Percentiles rank a stretch among this genome's conserved stretches.
Conservation (phyloP, 1,140 invertebrate genomes). For the Akabosia matsudoensis region DNA sequence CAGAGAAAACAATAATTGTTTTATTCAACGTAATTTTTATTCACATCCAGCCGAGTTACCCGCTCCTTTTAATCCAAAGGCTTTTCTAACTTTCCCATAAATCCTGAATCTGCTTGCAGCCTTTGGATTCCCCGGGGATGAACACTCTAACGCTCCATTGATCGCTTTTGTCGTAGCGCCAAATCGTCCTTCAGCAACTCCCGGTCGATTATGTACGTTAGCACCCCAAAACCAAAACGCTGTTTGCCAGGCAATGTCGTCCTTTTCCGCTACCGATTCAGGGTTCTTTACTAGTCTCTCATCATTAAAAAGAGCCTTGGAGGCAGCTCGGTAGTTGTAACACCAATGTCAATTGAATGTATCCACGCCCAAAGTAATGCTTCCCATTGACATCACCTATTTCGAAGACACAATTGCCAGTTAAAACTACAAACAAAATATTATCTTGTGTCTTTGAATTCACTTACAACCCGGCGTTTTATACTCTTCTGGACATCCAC, state of each 20-base stretch:
- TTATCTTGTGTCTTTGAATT: too few relatives aligned
- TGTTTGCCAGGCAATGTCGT: constrained; percentile 5
- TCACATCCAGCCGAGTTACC: constrained; percentile 31
- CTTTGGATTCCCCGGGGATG: not conserved
- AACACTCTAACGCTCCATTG: constrained; percentile 31
- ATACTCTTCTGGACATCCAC: not conserved
- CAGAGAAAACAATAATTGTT: not conserved
- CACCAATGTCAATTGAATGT: constrained; percentile 42
- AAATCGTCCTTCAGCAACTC: constrained; percentile 28
- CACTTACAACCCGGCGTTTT: not conserved
- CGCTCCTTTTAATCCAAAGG: constrained; percentile 32
- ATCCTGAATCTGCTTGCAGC: constrained; percentile 25
- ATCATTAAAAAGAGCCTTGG: constrained; percentile 20
- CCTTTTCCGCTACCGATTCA: constrained; percentile 34
- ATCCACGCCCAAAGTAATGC: constrained; percentile 36
- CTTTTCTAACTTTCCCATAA: constrained; percentile 34
- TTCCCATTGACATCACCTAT: constrained; percentile 33
- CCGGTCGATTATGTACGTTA: constrained; percentile 24
- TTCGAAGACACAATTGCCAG: too few relatives aligned
- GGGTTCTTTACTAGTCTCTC: constrained; percentile 28
- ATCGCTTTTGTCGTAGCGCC: constrained; percentile 35
- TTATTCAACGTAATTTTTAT: too few relatives aligned
- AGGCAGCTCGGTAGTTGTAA: constrained; percentile 29
- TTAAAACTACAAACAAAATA: too few relatives aligned
- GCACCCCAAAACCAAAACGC: constrained; percentile 34